Evolutionary conservation across 2,113 vertebrate genomes (phyloP).

Genomic region (Grammomys dolichurus): DNA sequence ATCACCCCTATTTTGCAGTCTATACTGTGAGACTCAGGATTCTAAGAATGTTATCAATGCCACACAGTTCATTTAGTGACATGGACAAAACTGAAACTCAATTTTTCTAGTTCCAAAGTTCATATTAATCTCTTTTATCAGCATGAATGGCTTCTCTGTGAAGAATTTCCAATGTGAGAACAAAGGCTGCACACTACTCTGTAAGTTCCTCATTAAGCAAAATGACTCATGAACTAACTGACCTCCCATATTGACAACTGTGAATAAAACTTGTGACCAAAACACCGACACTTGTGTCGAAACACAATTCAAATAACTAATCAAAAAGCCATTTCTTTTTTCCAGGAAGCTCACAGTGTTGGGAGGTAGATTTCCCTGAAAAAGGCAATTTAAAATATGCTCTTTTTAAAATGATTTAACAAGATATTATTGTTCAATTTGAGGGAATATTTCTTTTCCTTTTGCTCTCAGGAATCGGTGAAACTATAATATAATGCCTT

Average conservation of each 20-base stretch:
- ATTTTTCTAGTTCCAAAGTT: constrained; percentile 58
- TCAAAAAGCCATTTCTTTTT: constrained; percentile 45
- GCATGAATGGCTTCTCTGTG: constrained; percentile 51
- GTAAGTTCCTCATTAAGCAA: constrained; percentile 64
- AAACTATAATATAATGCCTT: constrained; percentile 51
- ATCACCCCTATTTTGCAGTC: background rate
- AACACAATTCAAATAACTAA: constrained; percentile 58
- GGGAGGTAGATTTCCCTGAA: constrained; percentile 45
- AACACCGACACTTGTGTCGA: constrained; percentile 56
- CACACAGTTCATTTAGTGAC: constrained; percentile 31
- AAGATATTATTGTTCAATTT: constrained; percentile 56
- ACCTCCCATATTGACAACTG: constrained; percentile 52
- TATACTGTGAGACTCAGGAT: background rate
- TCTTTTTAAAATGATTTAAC: constrained; percentile 55
- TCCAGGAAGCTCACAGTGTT: constrained; percentile 48
- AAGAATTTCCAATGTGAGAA: constrained; percentile 55
- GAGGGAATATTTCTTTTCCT: constrained; percentile 59
- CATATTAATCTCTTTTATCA: constrained; percentile 47
- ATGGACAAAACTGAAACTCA: constrained; percentile 36
- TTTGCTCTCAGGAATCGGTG: constrained; percentile 1
- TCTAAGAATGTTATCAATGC: background rate
- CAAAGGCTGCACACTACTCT: constrained; percentile 42
- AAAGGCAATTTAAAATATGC: constrained; percentile 61
- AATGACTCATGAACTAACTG: constrained; percentile 58
- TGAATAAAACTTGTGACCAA: constrained; percentile 42